Base-by-base conservation (phyloP, 2,888 invertebrate genomes). In the Polyommatus icarus region DNA sequence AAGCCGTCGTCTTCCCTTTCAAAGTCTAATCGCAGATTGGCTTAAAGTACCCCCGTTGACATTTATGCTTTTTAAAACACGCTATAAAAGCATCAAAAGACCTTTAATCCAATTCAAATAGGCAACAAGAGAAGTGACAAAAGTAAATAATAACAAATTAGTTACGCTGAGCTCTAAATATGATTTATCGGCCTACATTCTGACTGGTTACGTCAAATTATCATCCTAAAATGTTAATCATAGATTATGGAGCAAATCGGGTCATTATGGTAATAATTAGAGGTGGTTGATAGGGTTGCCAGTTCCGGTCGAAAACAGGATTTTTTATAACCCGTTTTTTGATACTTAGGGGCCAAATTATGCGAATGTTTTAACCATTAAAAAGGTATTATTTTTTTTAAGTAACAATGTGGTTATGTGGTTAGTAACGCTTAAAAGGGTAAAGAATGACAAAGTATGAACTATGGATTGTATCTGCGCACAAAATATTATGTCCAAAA, bases 321-420 rank as follows among this genome's bases (percentile, higher is more conserved):
- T 46, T 46, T 72, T 46, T 72, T 40, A 20, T 72, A 72, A 40
- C 72, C 40, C 20, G 46, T 72, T 46, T 46, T 72, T 72, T 72
- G 46, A 46, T 36, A n/a, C 20, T 46, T 40, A 10, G 46, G n/a
- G 10, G 72, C 46, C n/a, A 72, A 40, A 72, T 46, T 46, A 72
- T 72, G 40, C 72, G 40, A n/a, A 7, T 18, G 40, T 40, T 15
- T 10, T 4, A 20, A 50, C 50, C 8, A n/a, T 40, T 72, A 46
- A 36, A 10, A 20, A 20, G n/a, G 20, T 20, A n/a, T 40, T 46
- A 18, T 1, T 71, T 71, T 54, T n/a, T n/a, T n/a, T 0, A n/a
- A n/a, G n/a, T 57, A n/a, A n/a, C n/a, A 57, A 57, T 57, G n/a
- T 57, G 57, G 57, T 57, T n/a, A 50, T 15, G 50, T 36, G 36